Evolutionary conservation across 2,888 invertebrate species (phyloP), one percentile per base, ranked within the genome.

Genomic region (Trypoxylon attenuatum): DNA sequence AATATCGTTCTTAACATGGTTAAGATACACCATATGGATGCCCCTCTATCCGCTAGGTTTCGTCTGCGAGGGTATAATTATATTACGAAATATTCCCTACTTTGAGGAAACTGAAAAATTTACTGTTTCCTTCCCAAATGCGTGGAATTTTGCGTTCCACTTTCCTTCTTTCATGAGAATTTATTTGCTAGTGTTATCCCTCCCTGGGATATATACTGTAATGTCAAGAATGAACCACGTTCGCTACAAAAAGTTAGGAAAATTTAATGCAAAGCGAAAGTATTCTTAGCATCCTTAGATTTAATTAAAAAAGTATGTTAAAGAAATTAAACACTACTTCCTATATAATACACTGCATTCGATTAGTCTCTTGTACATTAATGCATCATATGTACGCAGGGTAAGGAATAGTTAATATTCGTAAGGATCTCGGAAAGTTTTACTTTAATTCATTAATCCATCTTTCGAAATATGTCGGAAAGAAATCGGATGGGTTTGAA

Each of bases 1-100:
- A 61, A 89, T 94, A 25, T 89, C 90, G 43, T 79, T 94, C 2
- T 86, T 98, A 5, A 97, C 96, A 0, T 98, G 98, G 98, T 87
- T 98, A 1, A 91, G 98, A 13, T 98, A 98, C 87, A 94, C 95
- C 0, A 90, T 96, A 56, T 99, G 98, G 98, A 95, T 98, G 71
- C 93, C 96, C 0, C 89, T 98, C 0, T 98, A 98, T 87, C 98
- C 98, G 0, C 84, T 97, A 33, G 98, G 97, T 4, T 92, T 97
- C 75, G 82, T 96, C 0, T 94, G 95, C 80, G 98, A 98, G 89
- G 94, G 95, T 0, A 91, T 94, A 2, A 90, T 95, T 10, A 90
- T 95, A 39, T 88, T 95, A 15, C 90, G 95, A 51, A 94, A 96
- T 84, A 94, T 98, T 82, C 95, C 96, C 0, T 95, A 94, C 84